Conservation (phyloP, 2,888 invertebrate species). For the Leptodirus hochenwartii region DNA sequence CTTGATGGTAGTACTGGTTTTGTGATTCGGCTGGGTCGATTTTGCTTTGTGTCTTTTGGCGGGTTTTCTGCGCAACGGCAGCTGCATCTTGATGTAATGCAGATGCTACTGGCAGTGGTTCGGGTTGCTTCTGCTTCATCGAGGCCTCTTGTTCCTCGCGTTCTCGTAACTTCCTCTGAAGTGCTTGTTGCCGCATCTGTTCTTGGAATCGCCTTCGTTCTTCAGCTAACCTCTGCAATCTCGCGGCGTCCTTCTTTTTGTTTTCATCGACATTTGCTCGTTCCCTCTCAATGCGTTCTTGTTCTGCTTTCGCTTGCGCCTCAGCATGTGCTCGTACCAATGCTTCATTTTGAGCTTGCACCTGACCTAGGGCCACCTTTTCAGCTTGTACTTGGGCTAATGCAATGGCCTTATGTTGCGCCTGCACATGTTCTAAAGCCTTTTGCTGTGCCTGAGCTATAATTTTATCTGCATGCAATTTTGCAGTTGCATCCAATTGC, state of each 20-base stretch:
- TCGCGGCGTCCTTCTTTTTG: slow-evolving; percentile 5
- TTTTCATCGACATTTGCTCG: slow-evolving; percentile 6
- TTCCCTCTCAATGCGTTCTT: slow-evolving; percentile 7
- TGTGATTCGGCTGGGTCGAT: slow-evolving; percentile 8
- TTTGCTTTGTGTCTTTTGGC: slow-evolving; percentile 2
- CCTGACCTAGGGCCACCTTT: slow-evolving; percentile 14
- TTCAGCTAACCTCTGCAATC: too few relatives aligned
- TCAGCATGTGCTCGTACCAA: slow-evolving; percentile 9
- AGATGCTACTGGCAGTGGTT: too few relatives aligned
- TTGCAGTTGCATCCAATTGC: slow-evolving; percentile 20
- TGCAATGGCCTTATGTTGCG: slow-evolving; percentile 14
- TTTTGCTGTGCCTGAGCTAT: slow-evolving; percentile 19
- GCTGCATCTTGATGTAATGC: too few relatives aligned
- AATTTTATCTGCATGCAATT: slow-evolving; percentile 17
- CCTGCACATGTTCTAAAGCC: slow-evolving; percentile 18
- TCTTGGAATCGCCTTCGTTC: too few relatives aligned
- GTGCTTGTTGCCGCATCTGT: too few relatives aligned
- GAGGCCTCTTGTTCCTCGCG: too few relatives aligned
- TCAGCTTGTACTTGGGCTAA: slow-evolving; percentile 19
- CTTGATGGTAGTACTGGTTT: slow-evolving; percentile 4
- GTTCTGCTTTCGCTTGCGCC: slow-evolving; percentile 6
- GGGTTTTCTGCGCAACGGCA: slow-evolving; percentile 6
- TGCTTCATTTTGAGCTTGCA: slow-evolving; percentile 16
- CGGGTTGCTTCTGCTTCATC: too few relatives aligned
- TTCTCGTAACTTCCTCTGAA: too few relatives aligned